Conservation (phyloP, 2,888 invertebrate genomes). For the Chelonus formosanus region DNA sequence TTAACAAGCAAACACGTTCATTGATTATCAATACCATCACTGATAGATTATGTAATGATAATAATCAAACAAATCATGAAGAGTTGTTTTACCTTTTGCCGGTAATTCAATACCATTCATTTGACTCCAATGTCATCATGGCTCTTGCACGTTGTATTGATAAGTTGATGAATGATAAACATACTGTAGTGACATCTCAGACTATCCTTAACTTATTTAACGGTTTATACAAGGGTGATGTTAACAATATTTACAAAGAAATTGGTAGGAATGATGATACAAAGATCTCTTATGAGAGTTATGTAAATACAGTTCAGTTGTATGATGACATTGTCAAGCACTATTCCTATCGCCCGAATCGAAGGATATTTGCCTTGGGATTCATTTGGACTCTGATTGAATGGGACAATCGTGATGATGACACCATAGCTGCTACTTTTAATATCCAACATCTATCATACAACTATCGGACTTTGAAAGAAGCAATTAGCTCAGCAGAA, state of each 20-base stretch:
- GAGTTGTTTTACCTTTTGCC: conserved; percentile 2
- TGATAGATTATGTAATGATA: not conserved
- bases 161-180: not conserved
- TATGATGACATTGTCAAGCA: not conserved
- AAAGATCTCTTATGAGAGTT: not conserved
- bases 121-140: conserved; percentile 1
- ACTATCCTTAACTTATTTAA: not conserved
- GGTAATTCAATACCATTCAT: not conserved
- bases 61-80: not conserved
- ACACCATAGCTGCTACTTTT: not conserved
- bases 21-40: not conserved
- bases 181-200: not conserved
- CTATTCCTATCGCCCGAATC: not conserved
- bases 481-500: not conserved
- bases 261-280: not conserved
- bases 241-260: not conserved
- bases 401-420: conserved; percentile 1
- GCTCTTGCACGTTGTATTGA: conserved; percentile 1
- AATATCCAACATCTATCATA: not conserved
- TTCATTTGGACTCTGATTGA: not conserved
- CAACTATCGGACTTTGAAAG: not conserved
- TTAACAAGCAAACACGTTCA: conserved; percentile 1
- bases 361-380: not conserved
- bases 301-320: not conserved
- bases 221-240: not conserved